Evolutionary conservation across 2,797 vertebrate genomes (phyloP), one percentile per base, ranked within the genome.

Genomic region (Paedocypris micromegethes): DNA sequence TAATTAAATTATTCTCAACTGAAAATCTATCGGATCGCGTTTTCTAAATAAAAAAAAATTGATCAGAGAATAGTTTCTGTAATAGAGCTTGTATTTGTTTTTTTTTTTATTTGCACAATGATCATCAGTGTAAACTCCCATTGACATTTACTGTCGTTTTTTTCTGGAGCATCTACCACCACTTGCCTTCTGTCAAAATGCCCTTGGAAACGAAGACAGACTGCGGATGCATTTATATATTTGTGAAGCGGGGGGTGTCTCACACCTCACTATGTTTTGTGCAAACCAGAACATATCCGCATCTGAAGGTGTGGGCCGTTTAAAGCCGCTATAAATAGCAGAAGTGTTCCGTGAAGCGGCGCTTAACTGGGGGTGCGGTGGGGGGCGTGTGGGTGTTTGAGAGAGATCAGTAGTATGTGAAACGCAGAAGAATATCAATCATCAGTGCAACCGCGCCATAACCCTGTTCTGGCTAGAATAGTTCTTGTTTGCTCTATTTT

Each of bases 261-360:
- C 68, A 51, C 68, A 58, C 52, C 52, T 76, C 44, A 9, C 58
- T 53, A 6, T 72, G 58, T 58, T 59, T 52, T 40, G 5, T 52
- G 67, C 45, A 9, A 61, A 56, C 40, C 9, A 54, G 56, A 60
- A 68, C 64, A 58, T 50, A 45, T 63, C 56, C 51, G 59, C 64
- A 65, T 75, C 49, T 68, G 71, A 78, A 75, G 64, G 70, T 78
- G 68, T 68, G 61, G 70, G 64, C 52, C 9, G 56, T 78, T 71
- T 75, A 72, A 75, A 75, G 56, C 58, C 44, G 50, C 73, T 75
- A 75, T 73, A 73, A 71, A 78, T 78, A 75, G 73, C 56, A 53
- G 9, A 68, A 66, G 70, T 76, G 68, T 68, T 77, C 56, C 56
- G 59, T 70, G 53, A 60, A 60, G 57, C 60, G 44, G 3, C 49